Evolutionary conservation across 2,797 vertebrate species (phyloP).

Genomic region (Enteromius thamalakanensis): DNA sequence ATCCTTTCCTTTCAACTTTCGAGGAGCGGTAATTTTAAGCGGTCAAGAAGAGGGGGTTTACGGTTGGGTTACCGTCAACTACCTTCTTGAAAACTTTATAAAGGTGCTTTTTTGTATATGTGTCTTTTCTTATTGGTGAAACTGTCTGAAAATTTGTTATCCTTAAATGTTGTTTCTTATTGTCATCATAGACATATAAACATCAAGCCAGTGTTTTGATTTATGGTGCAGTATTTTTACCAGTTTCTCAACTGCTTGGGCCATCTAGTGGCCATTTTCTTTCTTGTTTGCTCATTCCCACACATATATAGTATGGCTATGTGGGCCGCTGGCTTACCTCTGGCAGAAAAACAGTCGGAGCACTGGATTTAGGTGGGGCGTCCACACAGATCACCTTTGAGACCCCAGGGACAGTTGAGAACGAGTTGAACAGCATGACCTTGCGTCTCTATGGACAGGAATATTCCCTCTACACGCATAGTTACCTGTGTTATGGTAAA

Average conservation of each 20-base stretch:
- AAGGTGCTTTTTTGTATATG: slow-evolving; percentile 75
- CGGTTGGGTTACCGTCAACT: slow-evolving; percentile 93
- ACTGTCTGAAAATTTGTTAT: neutral
- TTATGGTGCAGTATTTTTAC: neutral
- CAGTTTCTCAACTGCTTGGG: neutral
- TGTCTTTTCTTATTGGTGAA: neutral
- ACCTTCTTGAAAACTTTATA: slow-evolving; percentile 84
- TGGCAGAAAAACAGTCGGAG: slow-evolving; percentile 77
- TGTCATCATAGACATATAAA: neutral
- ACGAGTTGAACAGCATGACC: slow-evolving; percentile 66
- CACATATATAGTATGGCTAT: slow-evolving; percentile 80
- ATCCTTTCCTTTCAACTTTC: slow-evolving; percentile 81
- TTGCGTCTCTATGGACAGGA: slow-evolving; percentile 82
- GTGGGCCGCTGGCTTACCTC: slow-evolving; percentile 84
- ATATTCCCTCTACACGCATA: slow-evolving; percentile 87
- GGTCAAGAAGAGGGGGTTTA: slow-evolving; percentile 87
- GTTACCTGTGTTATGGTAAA: slow-evolving; percentile 87
- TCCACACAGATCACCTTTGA: slow-evolving; percentile 89
- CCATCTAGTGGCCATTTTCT: slow-evolving; percentile 15
- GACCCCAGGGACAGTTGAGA: slow-evolving; percentile 72
- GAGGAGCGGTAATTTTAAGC: slow-evolving; percentile 79
- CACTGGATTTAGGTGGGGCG: slow-evolving; percentile 87
- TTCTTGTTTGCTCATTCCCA: neutral
- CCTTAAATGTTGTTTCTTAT: neutral
- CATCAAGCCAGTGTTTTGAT: neutral